Base-by-base conservation (phyloP, 2,113 vertebrate species). In the Stigmatopora argus region DNA sequence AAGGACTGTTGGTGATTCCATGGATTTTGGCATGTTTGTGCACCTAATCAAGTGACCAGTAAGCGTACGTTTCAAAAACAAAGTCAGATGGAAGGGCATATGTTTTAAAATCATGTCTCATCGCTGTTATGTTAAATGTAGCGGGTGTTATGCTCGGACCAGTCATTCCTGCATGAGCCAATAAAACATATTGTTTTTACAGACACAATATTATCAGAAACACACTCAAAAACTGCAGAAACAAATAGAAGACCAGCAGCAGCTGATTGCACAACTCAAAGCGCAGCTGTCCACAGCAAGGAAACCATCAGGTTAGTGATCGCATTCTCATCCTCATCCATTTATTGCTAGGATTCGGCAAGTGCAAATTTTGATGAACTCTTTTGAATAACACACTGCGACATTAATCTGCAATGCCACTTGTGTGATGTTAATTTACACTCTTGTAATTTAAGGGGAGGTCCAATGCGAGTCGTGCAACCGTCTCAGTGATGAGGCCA, bases 201-300 rank as follows among this genome's bases (percentile, higher is more conserved):
- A 99, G 96, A 96, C 92, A 71, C 93, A 96, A 80, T 89, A 84
- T 88, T 97, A 94, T 91, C 90, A 93, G 77, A 89, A 90, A 74
- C 91, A 93, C 91, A 93, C 94, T 83, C 85, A 84, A 76, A 90
- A 93, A 76, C 93, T 97, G 86, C 89, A 94, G 75, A 91, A 94
- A 88, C 92, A 95, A 91, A 94, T 98, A 83, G 89, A 90, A 69
- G 88, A 92, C 83, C 94, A 97, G 80, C 92, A 94, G 79, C 89
- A 80, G 78, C 63, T 91, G 78, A 95, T 96, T 86, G 80, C 88
- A 77, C 85, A 91, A 78, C 91, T 98, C 21, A 81, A 90, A 81
- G 77, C 85, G 69, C 87, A 91, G 72, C 82, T 91, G 75, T 87
- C 81, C 49, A 71, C 79, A 49, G 58, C 75, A 11, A 89, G 83